Evolutionary conservation across 2,113 vertebrate species (phyloP), one percentile per base, ranked within the genome.

Genomic region (Puma concolor): DNA sequence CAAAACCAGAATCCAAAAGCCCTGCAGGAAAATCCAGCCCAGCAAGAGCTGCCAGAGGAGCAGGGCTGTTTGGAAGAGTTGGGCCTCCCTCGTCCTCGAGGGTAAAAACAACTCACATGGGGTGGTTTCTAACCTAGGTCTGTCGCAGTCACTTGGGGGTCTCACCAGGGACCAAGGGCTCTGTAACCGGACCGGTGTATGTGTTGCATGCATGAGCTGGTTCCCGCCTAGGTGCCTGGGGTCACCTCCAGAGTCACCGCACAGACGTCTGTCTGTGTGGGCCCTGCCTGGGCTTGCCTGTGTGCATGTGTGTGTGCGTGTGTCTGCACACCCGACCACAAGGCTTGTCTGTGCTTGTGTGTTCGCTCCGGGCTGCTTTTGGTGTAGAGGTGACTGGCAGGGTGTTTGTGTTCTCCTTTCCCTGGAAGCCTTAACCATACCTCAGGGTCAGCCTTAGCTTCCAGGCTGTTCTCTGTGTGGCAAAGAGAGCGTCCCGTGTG

Each of bases 11-110:
- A 96, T 21, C 83, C 74, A 54, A 67, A 89, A 90, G 89, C 83
- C 98, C 95, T 84, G 89, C 97, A 97, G 97, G 98, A 97, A 98
- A 98, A 97, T 94, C 96, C 92, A 97, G 95, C 94, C 41, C 1
- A 8, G 82, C 19, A 0, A 91, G 95, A 57, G 38, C 69, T 29
- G 84, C 66, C 83, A 41, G n/a, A 52, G 31, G 11, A 64, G 41
- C 54, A n/a, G 91, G 72, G 89, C 60, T 8, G 44, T 29, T 54
- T 41, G 25, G 38, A 72, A 36, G 88, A 41, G 77, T 1, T 0
- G 41, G 69, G n/a, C 77, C 52, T 64, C 74, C 83, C 92, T 44
- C 1, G 0, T 7, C 17, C 19, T 60, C 25, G 4, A 0, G 14
- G 66, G 1, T 50, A 67, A 17, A 81, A 79, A 76, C 57, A 10